These are phyloP conservation scores for Aurelia sp. DNA, from an alignment of 30 jellyfish, hydroid and myxozoan genomes.

Conservation along the genomic window DNA sequence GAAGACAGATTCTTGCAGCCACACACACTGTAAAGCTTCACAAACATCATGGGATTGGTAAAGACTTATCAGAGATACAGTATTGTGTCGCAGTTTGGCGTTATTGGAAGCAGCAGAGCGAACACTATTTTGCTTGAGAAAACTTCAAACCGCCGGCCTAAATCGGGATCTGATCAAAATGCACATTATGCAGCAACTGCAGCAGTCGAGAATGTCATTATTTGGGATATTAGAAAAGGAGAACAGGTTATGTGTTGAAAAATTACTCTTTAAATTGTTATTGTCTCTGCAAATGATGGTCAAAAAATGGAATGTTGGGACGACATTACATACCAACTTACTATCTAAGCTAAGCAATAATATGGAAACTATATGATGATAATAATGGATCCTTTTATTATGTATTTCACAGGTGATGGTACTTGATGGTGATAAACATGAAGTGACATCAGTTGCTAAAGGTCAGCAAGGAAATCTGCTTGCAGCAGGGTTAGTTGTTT, in stretches of 20 bases:
- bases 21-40: not conserved
- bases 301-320: no score
- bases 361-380: no score
- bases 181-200: constrained; percentile 78
- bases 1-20: no score
- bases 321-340: no score
- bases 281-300: no score
- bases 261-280: no score
- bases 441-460: constrained; percentile 84
- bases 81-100: constrained; percentile 87
- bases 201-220: constrained; percentile 86
- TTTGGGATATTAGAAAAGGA: constrained; percentile 95
- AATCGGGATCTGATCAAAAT: constrained; percentile 3
- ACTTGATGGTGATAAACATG: constrained; percentile 78
- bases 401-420: constrained; percentile 60
- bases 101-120: constrained; percentile 86
- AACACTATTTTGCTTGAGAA: constrained; percentile 52
- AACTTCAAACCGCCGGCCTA: constrained; percentile 21
- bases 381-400: not conserved
- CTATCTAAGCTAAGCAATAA: no score
- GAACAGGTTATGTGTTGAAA: constrained; percentile 69
- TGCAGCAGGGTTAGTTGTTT: constrained; percentile 90
- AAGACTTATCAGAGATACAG: constrained; percentile 93
- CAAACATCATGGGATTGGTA: constrained; percentile 43
- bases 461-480: constrained; percentile 45